Conservation (phyloP, 2,113 vertebrate genomes). For the Clinocottus analis region DNA sequence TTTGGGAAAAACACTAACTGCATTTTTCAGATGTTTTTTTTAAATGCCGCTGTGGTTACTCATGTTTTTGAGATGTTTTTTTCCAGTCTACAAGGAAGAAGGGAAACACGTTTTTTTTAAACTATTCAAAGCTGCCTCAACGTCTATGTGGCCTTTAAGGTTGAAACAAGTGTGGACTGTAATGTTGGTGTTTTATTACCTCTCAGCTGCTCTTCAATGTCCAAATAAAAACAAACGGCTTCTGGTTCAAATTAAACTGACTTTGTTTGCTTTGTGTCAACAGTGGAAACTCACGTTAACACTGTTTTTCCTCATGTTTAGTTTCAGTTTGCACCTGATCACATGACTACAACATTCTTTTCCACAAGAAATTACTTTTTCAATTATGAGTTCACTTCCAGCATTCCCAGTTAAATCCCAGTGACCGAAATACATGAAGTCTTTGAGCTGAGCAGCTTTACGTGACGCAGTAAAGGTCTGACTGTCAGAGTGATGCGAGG, state of each 20-base stretch:
- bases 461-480: too few species aligned
- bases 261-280: neutral
- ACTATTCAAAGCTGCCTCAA: neutral
- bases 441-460: neutral
- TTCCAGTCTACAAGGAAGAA: neutral
- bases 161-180: neutral
- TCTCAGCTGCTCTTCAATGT: constrained; percentile 34
- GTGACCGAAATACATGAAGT: neutral
- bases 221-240: constrained; percentile 19
- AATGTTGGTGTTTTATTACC: constrained; percentile 3
- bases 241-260: constrained; percentile 3
- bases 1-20: constrained; percentile 1
- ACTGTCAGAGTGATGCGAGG: neutral
- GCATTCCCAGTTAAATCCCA: neutral
- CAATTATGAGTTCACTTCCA: neutral
- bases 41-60: neutral
- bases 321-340: neutral
- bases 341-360: neutral
- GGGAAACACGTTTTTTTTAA: neutral
- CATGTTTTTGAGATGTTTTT: neutral
- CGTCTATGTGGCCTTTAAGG: neutral
- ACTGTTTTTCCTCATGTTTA: neutral
- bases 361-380: neutral
- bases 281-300: too few species aligned
- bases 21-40: neutral